A percentile compares a stretch with the other conserved stretches of the same genome.
Conservation (phyloP, 1,140 invertebrate genomes). For the Fopius arisanus region DNA sequence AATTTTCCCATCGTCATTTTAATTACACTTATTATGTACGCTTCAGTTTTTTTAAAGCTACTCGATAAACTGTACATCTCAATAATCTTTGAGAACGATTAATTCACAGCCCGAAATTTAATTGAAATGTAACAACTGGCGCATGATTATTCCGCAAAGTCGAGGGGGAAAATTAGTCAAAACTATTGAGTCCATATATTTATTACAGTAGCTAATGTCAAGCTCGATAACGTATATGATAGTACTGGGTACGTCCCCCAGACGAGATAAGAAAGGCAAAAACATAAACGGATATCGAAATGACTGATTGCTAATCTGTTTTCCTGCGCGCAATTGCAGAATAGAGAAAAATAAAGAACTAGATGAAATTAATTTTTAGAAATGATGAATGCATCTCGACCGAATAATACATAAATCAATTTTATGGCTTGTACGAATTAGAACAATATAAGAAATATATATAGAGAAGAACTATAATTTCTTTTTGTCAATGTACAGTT, state of each 20-base stretch:
- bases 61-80: background rate
- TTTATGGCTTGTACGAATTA: no score
- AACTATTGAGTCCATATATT: background rate
- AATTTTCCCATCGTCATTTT: background rate
- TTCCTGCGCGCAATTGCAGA: no score
- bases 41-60: background rate
- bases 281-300: background rate
- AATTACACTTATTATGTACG: background rate
- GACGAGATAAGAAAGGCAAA: background rate
- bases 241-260: background rate
- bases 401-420: no score
- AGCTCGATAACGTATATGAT: background rate
- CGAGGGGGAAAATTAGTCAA: background rate
- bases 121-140: background rate
- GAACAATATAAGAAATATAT: no score
- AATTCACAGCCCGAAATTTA: background rate
- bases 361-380: no score
- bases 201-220: background rate
- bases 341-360: no score
- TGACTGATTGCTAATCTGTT: background rate
- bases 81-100: background rate
- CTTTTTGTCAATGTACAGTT: no score
- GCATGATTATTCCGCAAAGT: background rate
- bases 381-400: no score
- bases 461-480: no score